phyloP scores from a whole-genome alignment of 2,113 vertebrate species.

The Rana temporaria region DNA sequence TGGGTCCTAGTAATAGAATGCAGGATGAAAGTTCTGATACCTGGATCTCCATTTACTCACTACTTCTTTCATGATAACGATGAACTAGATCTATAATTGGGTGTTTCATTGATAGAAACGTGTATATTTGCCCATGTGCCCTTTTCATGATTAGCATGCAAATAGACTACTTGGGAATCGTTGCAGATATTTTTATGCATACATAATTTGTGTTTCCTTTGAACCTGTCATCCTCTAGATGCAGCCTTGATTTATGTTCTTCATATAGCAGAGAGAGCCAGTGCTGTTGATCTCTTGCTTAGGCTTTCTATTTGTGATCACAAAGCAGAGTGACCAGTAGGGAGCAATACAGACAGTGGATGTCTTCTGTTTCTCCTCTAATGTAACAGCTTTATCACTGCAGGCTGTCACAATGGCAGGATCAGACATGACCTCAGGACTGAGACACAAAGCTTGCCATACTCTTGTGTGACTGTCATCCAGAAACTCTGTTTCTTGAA shows the following conservation, averaged over 20 bases:
- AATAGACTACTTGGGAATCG: no score
- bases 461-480: conserved; percentile 7
- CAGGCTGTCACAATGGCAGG: conserved; percentile 25
- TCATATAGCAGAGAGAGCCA: no score
- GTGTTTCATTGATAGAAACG: no score
- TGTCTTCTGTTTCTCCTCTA: background rate
- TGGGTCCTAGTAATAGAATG: background rate
- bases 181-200: no score
- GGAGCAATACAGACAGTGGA: background rate
- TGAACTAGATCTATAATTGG: no score
- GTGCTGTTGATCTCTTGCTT: no score
- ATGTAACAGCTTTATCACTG: background rate
- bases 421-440: background rate
- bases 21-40: background rate
- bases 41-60: background rate
- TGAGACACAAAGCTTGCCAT: conserved; percentile 5
- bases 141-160: no score
- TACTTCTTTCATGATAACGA: background rate
- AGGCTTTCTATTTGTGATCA: background rate
- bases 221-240: no score
- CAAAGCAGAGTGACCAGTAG: background rate
- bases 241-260: no score
- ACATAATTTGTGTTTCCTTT: no score
- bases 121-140: no score
- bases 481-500: background rate